Conservation (phyloP, 2,888 invertebrate species). For the Phyto melanocephala region DNA sequence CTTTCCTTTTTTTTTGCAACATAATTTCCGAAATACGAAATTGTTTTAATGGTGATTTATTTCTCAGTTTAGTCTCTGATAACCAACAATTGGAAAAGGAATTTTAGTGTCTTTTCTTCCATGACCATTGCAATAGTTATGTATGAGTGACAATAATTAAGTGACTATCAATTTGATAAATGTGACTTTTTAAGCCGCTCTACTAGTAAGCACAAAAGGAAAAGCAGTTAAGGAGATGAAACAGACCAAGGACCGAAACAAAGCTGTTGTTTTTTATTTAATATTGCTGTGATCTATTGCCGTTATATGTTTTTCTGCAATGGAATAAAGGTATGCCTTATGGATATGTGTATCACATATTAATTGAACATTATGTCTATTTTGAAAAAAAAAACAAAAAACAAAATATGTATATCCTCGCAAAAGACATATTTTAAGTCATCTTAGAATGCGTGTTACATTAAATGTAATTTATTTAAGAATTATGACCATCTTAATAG, state of each 20-base stretch:
- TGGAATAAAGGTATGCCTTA: slow-evolving; percentile 12
- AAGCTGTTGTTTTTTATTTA: slow-evolving; percentile 19
- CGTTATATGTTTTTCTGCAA: background rate
- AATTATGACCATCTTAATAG: slow-evolving; percentile 34
- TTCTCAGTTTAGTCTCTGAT: slow-evolving; percentile 32
- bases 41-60: slow-evolving; percentile 61
- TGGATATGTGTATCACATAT: slow-evolving; percentile 42
- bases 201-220: background rate
- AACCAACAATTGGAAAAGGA: slow-evolving; percentile 28
- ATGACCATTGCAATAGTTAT: background rate
- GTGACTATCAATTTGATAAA: slow-evolving; percentile 74
- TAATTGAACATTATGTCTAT: slow-evolving; percentile 49
- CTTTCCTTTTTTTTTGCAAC: slow-evolving; percentile 21
- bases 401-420: too few species aligned
- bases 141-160: slow-evolving; percentile 60
- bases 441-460: background rate
- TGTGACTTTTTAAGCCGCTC: slow-evolving; percentile 67
- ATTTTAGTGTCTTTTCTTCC: background rate
- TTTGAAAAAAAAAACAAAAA: too few species aligned
- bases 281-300: background rate
- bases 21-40: slow-evolving; percentile 49
- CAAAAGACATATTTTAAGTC: background rate
- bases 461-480: slow-evolving; percentile 52
- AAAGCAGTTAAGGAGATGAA: background rate
- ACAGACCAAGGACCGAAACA: background rate